These are phyloP conservation scores for Spinibarbus caldwelli DNA, from an alignment of 2,797 vertebrate species.

Conservation along the genomic window DNA sequence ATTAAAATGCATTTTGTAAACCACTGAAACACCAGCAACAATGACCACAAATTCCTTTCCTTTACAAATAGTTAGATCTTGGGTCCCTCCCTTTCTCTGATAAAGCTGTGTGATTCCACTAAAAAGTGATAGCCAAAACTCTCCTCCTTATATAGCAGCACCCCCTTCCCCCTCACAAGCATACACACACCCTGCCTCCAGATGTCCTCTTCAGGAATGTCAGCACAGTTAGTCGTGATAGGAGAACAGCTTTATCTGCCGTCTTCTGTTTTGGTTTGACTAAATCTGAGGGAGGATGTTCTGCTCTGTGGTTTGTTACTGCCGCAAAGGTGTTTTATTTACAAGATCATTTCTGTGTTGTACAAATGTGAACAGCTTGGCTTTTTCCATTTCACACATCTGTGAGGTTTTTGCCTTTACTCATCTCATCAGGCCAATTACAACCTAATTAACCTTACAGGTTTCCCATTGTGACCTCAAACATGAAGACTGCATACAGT, in stretches of 20 bases:
- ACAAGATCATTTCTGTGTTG: slow-evolving; percentile 19
- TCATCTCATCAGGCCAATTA: neutral
- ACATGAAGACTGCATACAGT: neutral
- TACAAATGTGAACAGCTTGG: slow-evolving; percentile 17
- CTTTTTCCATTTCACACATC: neutral
- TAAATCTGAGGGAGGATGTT: slow-evolving; percentile 59
- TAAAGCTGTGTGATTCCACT: slow-evolving; percentile 25
- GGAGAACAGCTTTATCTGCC: slow-evolving; percentile 66
- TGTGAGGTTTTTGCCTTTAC: slow-evolving; percentile 12
- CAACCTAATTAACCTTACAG: neutral
- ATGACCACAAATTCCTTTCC: slow-evolving; percentile 2
- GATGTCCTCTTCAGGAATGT: slow-evolving; percentile 65
- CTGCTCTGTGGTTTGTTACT: slow-evolving; percentile 54
- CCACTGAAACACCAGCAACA: neutral
- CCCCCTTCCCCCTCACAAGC: slow-evolving; percentile 25
- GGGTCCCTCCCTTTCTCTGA: slow-evolving; percentile 32
- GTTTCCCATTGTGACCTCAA: neutral
- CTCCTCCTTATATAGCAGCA: slow-evolving; percentile 36
- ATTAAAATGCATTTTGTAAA: neutral
- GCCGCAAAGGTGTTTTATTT: slow-evolving; percentile 47
- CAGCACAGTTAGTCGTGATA: slow-evolving; percentile 69
- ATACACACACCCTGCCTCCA: slow-evolving; percentile 54
- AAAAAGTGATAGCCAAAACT: slow-evolving; percentile 37
- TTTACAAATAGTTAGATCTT: slow-evolving; percentile 34
- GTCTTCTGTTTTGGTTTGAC: slow-evolving; percentile 60